Conservation (phyloP, 2,797 vertebrate species). For the Aselliscus stoliczkanus region DNA sequence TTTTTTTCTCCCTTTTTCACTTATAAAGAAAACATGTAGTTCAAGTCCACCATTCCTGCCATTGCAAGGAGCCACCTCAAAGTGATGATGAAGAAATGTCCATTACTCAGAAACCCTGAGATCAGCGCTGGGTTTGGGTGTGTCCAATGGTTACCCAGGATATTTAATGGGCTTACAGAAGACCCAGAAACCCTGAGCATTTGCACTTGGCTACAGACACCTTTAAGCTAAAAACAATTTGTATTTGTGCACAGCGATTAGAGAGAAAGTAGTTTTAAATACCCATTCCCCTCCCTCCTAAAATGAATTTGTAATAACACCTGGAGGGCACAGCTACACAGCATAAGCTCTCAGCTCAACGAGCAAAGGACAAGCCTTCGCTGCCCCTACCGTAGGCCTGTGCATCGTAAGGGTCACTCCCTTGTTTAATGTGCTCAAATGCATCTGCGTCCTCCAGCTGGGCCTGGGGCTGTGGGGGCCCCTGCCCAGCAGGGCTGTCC, state of each 20-base stretch:
- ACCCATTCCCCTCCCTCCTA: not conserved
- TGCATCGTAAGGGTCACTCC: slow-evolving; percentile 85
- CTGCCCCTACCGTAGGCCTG: slow-evolving; percentile 92
- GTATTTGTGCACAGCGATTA: not conserved
- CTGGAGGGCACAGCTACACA: not conserved
- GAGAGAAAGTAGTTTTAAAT: not conserved
- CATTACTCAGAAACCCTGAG: not conserved
- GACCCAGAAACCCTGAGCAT: not conserved
- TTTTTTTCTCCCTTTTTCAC: not conserved
- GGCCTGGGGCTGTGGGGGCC: slow-evolving; percentile 60
- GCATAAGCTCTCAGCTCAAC: not conserved
- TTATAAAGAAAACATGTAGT: not conserved
- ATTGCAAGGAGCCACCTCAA: not conserved
- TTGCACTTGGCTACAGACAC: not conserved
- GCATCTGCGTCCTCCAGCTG: slow-evolving; percentile 86
- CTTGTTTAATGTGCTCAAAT: slow-evolving; percentile 91
- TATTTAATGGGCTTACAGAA: not conserved
- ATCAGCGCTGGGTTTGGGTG: not conserved
- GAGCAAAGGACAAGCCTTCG: not conserved
- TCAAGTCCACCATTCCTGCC: not conserved
- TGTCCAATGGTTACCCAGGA: not conserved
- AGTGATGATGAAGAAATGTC: not conserved
- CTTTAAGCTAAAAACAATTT: not conserved
- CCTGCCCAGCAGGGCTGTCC: slow-evolving; percentile 73
- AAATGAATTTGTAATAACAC: not conserved